Evolutionary conservation across 92 coral and sea anemone genomes (phyloP), one percentile per base, ranked within the genome.

Genomic region (Montipora capitata): DNA sequence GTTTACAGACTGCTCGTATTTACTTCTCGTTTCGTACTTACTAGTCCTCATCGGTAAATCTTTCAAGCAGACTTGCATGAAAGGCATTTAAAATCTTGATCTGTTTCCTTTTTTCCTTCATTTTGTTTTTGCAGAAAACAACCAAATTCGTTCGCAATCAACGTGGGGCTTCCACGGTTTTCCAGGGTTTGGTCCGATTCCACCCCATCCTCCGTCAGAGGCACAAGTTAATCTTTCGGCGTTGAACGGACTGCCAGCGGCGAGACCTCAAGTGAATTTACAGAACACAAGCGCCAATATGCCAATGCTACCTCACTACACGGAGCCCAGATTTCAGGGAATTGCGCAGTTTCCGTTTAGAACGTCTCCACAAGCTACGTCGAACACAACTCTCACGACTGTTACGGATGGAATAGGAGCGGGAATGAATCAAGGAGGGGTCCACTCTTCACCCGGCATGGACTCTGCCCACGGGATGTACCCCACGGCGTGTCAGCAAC

Each of bases 81-180:
- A 27, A 27, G 35, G 35, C 35, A 27, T 27, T 27, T 27, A 27
- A 27, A 27, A 27, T 27, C 35, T 27, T 27, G 1, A 27, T 27
- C 35, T 27, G 35, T 27, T 27, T 27, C 35, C 35, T 1, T 1
- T 1, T 27, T 27, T 27, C 35, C 35, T 27, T 27, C 35, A 27
- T 80, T 75, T 81, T 79, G 76, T 87, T 80, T 81, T 68, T 27
- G 16, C 95, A 95, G 98, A 95, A 83, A 92, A 93, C 87, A 93
- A 89, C 80, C 96, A 93, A 78, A 93, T 95, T 74, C 89, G 98
- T 68, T 85, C 98, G 54, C 96, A 94, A 12, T 93, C 97, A 6
- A 93, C 98, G 2, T 95, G 98, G 98, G 95, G 98, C 42, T 95
- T 94, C 65, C 98, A 95, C 84, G 74, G 96, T 61, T 91, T 95